Conservation (phyloP, 2,797 vertebrate genomes). For the Galago senegalensis region DNA sequence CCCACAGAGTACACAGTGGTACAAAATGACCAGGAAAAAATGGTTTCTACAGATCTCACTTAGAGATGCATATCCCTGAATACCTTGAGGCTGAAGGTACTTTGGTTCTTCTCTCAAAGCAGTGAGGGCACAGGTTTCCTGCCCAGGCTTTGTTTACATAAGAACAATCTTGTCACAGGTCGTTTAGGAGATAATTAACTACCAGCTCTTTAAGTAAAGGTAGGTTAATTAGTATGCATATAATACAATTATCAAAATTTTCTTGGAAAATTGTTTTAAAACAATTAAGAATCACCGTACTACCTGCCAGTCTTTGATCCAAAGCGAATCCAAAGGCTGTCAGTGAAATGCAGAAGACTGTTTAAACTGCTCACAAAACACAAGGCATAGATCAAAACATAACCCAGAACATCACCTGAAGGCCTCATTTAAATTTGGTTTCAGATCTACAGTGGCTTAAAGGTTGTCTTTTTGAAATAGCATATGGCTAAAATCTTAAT, state of each 20-base stretch:
- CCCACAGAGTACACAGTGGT: constrained; percentile 70
- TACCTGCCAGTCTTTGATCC: constrained; percentile 27
- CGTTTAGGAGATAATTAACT: constrained; percentile 74
- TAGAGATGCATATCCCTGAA: constrained; percentile 71
- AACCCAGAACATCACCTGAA: constrained; percentile 41
- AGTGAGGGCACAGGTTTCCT: constrained; percentile 40
- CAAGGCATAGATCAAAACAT: constrained; percentile 26
- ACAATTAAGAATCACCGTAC: constrained; percentile 68
- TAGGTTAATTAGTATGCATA: constrained; percentile 9
- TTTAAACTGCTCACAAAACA: constrained; percentile 78
- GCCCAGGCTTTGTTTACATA: constrained; percentile 75
- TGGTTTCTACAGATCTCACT: constrained; percentile 84
- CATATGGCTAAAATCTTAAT: constrained; percentile 69
- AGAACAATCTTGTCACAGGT: constrained; percentile 51
- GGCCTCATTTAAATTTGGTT: constrained; percentile 75
- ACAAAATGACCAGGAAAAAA: constrained; percentile 83
- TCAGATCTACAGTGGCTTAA: constrained; percentile 65
- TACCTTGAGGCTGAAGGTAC: constrained; percentile 35
- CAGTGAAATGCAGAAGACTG: constrained; percentile 69
- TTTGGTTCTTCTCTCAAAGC: constrained; percentile 45
- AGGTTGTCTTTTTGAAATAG: constrained; percentile 76
- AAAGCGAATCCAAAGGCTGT: constrained; percentile 70
- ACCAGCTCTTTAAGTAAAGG: constrained; percentile 61
- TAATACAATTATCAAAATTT: constrained; percentile 76
- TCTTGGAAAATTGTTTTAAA: constrained; percentile 76